These are phyloP conservation scores for Trachelus iudaicus DNA, from an alignment of 2,888 invertebrate species.

Conservation along the genomic window DNA sequence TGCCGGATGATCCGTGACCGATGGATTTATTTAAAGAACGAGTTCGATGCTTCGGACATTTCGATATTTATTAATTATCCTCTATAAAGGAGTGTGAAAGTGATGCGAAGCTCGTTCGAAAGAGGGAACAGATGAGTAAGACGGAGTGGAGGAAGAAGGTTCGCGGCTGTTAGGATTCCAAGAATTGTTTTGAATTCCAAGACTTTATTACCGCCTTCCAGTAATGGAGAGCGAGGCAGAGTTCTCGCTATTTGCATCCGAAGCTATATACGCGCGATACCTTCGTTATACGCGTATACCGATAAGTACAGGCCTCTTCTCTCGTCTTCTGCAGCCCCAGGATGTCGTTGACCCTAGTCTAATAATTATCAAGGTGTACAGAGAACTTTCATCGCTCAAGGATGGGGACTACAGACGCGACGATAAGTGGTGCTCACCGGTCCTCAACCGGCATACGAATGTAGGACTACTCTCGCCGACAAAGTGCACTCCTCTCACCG, in stretches of 20 bases:
- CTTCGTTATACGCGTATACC: not conserved
- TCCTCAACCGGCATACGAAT: slow-evolving; percentile 1
- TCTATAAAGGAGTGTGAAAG: not conserved
- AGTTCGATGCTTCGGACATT: slow-evolving; percentile 26
- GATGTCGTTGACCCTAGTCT: slow-evolving; percentile 2
- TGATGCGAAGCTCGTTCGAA: not conserved
- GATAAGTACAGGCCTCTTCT: not conserved
- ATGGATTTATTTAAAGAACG: slow-evolving; percentile 22
- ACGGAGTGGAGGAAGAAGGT: not conserved
- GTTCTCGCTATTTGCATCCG: slow-evolving; percentile 1
- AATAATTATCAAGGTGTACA: not conserved
- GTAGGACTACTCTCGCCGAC: not conserved
- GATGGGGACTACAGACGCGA: not conserved
- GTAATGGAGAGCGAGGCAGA: not conserved
- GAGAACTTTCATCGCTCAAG: not conserved
- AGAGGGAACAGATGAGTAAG: not conserved
- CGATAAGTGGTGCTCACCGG: not conserved
- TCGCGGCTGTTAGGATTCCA: slow-evolving; percentile 4
- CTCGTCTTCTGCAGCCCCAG: not conserved
- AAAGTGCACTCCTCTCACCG: slow-evolving; percentile 3
- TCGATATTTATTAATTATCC: slow-evolving; percentile 16
- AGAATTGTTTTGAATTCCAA: slow-evolving; percentile 4
- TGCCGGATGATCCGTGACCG: slow-evolving; percentile 19
- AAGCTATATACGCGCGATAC: not conserved
- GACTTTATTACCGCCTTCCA: slow-evolving; percentile 7